Evolutionary conservation across 2,797 vertebrate species (phyloP).

Genomic region (Echiichthys vipera): DNA sequence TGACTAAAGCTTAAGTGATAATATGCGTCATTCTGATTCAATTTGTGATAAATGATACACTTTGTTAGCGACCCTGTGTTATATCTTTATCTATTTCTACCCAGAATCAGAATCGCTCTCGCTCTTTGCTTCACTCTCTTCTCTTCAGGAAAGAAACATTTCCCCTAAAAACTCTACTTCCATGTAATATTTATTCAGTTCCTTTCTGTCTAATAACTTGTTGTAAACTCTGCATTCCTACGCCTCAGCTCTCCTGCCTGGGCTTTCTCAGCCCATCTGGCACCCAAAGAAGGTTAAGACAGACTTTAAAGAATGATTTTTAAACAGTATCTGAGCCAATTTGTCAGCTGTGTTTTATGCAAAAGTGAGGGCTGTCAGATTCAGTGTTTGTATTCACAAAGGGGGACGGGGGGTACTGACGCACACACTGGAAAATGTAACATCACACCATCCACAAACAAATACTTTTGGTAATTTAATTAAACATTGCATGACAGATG

Average conservation of each 20-base stretch:
- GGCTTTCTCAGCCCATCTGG: conserved; percentile 9
- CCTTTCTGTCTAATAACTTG: conserved; percentile 27
- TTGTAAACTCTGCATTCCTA: conserved; percentile 31
- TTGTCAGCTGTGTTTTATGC: not conserved
- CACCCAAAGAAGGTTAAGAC: not conserved
- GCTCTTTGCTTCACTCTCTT: conserved; percentile 3
- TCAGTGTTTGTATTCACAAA: conserved; percentile 25
- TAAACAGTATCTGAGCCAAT: not conserved
- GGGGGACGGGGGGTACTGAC: not conserved
- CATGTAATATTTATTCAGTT: conserved; percentile 58
- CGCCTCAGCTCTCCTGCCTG: conserved; percentile 9
- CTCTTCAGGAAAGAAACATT: conserved; percentile 16
- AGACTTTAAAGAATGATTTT: conserved; percentile 13
- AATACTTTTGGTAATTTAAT: conserved; percentile 12
- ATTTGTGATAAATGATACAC: not conserved
- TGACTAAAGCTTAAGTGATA: not conserved
- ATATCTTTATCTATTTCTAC: conserved; percentile 34
- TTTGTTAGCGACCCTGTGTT: not conserved
- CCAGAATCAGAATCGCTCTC: not conserved
- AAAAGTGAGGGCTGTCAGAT: conserved; percentile 7
- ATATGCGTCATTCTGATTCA: not conserved
- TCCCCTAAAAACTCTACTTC: conserved; percentile 25
- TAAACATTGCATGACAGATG: conserved; percentile 27
- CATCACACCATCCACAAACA: conserved; percentile 27
- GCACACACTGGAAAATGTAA: conserved; percentile 8